These are phyloP conservation scores for Cheirogaleus major DNA, from an alignment of 2,797 vertebrate species.

Conservation along the genomic window DNA sequence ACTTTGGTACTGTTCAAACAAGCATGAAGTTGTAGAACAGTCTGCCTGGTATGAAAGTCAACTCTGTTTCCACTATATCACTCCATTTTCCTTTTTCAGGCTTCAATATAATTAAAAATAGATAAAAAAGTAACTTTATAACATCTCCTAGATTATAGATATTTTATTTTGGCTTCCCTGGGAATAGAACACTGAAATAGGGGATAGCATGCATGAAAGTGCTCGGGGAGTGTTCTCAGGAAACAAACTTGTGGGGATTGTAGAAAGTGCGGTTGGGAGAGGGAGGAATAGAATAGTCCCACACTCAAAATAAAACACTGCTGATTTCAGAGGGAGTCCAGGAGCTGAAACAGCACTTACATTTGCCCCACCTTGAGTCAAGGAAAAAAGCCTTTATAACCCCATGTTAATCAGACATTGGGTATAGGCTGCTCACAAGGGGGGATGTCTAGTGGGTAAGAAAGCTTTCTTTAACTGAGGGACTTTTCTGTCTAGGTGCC, in stretches of 20 bases:
- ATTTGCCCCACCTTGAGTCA: not conserved
- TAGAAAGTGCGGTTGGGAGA: not conserved
- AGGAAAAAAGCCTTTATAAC: not conserved
- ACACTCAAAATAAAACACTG: not conserved
- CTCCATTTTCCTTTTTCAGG: not conserved
- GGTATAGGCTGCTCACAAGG: not conserved
- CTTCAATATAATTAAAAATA: not conserved
- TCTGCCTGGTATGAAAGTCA: not conserved
- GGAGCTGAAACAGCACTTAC: too few relatives aligned
- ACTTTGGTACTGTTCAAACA: not conserved
- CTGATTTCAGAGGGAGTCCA: not conserved
- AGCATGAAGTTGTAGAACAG: not conserved
- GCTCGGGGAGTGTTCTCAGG: not conserved
- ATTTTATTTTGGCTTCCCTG: not conserved
- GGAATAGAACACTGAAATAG: not conserved
- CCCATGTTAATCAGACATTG: too few relatives aligned
- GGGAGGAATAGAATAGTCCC: not conserved
- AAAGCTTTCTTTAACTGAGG: too few relatives aligned
- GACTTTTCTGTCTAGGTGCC: too few relatives aligned
- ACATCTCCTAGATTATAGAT: not conserved
- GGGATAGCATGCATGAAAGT: fast-evolving
- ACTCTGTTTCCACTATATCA: not conserved
- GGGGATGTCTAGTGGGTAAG: too few relatives aligned
- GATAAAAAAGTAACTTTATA: not conserved
- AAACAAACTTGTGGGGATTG: not conserved